These are phyloP conservation scores for Raja brachyura DNA, from an alignment of 2,113 vertebrate species.

Conservation along the genomic window DNA sequence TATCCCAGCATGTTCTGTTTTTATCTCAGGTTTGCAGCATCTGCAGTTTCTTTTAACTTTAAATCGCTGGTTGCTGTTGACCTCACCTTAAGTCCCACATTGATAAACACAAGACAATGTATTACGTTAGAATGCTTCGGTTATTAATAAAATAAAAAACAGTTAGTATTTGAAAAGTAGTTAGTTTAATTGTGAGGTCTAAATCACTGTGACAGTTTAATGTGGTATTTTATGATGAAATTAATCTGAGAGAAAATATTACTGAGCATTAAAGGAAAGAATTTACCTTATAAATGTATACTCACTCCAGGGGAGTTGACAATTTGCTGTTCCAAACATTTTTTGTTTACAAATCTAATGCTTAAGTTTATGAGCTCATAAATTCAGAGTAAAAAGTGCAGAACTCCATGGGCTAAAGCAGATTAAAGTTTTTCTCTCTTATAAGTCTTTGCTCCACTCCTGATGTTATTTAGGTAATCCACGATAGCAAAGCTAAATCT, in stretches of 20 bases:
- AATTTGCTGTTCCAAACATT: not conserved
- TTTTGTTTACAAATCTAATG: constrained; percentile 26
- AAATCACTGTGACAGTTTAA: constrained; percentile 9
- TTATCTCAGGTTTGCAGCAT: no score
- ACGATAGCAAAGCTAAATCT: not conserved
- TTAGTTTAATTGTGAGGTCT: constrained; percentile 3
- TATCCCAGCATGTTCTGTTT: no score
- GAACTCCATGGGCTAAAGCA: not conserved
- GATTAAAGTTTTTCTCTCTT: constrained; percentile 17
- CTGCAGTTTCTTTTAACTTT: no score
- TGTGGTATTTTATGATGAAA: not conserved
- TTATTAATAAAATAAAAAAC: not conserved
- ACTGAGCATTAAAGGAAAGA: not conserved
- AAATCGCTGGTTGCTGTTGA: not conserved
- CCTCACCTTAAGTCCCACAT: not conserved
- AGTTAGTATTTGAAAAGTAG: not conserved
- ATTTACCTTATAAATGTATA: constrained; percentile 31
- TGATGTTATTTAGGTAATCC: not conserved
- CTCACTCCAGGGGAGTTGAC: not conserved
- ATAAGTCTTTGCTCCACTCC: not conserved
- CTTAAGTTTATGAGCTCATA: constrained; percentile 6
- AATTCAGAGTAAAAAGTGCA: not conserved
- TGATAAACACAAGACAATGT: not conserved
- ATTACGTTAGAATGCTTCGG: not conserved
- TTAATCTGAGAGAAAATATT: constrained; percentile 20